Base-by-base conservation (phyloP, 2,113 vertebrate species). In the Brachionichthys hirsutus region DNA sequence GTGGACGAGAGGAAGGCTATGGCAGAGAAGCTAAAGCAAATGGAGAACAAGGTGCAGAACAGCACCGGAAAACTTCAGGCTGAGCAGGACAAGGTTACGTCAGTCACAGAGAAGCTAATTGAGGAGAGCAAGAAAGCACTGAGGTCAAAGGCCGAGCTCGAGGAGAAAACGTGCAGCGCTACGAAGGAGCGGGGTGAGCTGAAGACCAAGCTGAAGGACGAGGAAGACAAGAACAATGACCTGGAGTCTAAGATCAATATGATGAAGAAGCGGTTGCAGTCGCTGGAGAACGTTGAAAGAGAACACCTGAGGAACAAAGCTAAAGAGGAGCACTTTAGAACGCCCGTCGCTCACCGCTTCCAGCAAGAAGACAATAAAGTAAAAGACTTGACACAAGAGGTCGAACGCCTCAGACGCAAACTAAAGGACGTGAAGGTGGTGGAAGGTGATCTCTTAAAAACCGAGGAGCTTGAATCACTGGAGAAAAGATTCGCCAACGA, bases 311-410 rank as follows among this genome's bases (percentile, higher is more conserved):
- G 94, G 84, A 95, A 83, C 85, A 97, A 95, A 89, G 76, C 90
- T 20, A 98, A 95, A 83, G 91, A 93, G 76, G 96, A 98, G 19
- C 78, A 86, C 54, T 82, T 82, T 62, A 98, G 92, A 79, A 83
- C 87, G 3, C 92, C 92, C 41, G 75, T 81, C 22, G 82, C 88
- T 50, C 90, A 94, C 72, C 78, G 73, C 55, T 90, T 89, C 75
- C 94, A 96, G 61, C 94, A 97, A 54, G 96, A 98, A 76, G 95
- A 98, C 85, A 98, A 97, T 86, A 97, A 95, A 87, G 93, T 99
- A 36, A 95, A 94, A 88, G 95, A 98, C 61, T 89, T 99, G 80
- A 94, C 94, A 13, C 94, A 98, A 77, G 95, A 99, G 83, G 94
- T 98, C 3, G 95, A 98, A 72, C 90, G 91, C 34, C 92, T 98